These are phyloP conservation scores for Tenodera sinensis DNA, from an alignment of 2,888 invertebrate genomes.

Conservation along the genomic window DNA sequence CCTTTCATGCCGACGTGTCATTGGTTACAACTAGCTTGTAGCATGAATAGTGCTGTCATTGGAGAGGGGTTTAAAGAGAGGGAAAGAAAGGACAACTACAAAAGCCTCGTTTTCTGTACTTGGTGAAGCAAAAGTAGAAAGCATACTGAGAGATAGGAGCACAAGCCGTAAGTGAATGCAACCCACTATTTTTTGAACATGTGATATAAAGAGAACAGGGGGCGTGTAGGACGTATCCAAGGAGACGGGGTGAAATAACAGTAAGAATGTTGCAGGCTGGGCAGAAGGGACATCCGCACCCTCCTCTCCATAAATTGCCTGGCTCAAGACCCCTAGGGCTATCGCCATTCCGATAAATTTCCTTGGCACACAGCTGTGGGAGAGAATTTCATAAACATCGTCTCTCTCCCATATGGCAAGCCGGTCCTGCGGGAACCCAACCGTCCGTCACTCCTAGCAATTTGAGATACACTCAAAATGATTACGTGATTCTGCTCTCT, in stretches of 20 bases:
- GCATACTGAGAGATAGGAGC: too few relatives aligned
- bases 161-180: not conserved
- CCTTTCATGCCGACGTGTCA: too few relatives aligned
- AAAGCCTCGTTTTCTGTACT: too few relatives aligned
- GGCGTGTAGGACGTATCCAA: not conserved
- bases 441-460: not conserved
- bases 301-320: not conserved
- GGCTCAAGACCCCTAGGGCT: not conserved
- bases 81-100: too few relatives aligned
- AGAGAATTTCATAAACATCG: not conserved
- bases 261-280: not conserved
- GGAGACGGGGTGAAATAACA: not conserved
- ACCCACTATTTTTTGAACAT: not conserved
- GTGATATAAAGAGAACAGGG: not conserved
- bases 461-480: not conserved
- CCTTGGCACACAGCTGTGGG: not conserved
- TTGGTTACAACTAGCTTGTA: too few relatives aligned
- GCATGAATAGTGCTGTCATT: too few relatives aligned
- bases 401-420: not conserved
- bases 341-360: conserved; percentile 1
- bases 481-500: not conserved
- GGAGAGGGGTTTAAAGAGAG: too few relatives aligned
- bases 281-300: not conserved
- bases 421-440: not conserved
- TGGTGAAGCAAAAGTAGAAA: not conserved